A percentile compares a stretch with the other conserved stretches of the same genome.
These are phyloP conservation scores for Metacarcinus magister DNA, from an alignment of 2,888 invertebrate genomes.

Conservation along the genomic window DNA sequence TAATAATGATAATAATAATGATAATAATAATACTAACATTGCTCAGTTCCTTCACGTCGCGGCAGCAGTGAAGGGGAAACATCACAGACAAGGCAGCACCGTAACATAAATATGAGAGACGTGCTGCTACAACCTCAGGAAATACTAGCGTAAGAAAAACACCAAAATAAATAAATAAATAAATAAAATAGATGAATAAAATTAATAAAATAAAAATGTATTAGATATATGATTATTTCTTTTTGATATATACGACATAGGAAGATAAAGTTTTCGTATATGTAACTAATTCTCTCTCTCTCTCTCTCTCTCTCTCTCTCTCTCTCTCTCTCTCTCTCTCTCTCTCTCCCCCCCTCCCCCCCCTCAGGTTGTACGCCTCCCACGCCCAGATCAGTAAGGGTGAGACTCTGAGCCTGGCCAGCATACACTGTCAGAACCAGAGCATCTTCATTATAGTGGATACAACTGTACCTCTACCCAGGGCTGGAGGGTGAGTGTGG, in stretches of 20 bases:
- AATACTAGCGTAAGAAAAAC: slow-evolving; percentile 86
- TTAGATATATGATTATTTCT: no score
- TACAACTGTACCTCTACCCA: slow-evolving; percentile 87
- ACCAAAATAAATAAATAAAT: no score
- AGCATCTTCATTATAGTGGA: slow-evolving; percentile 88
- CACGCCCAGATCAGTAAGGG: slow-evolving; percentile 86
- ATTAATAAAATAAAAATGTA: no score
- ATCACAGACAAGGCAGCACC: not conserved
- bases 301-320: slow-evolving; percentile 6
- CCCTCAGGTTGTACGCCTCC: slow-evolving; percentile 86
- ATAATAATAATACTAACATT: not conserved
- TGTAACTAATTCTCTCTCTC: not conserved
- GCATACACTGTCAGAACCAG: slow-evolving; percentile 87
- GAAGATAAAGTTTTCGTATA: no score
- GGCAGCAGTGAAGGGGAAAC: not conserved
- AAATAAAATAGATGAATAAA: no score
- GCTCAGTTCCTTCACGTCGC: not conserved
- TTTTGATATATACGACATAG: no score
- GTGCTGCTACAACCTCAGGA: slow-evolving; percentile 86
- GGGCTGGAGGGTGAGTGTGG: slow-evolving; percentile 70
- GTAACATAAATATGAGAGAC: slow-evolving; percentile 83
- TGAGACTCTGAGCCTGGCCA: slow-evolving; percentile 87
- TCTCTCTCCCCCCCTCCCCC: not conserved
- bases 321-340: not conserved
- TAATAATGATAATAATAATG: not conserved